phyloP scores from a whole-genome alignment of 2,797 vertebrate species.

The Cryptoprocta ferox region DNA sequence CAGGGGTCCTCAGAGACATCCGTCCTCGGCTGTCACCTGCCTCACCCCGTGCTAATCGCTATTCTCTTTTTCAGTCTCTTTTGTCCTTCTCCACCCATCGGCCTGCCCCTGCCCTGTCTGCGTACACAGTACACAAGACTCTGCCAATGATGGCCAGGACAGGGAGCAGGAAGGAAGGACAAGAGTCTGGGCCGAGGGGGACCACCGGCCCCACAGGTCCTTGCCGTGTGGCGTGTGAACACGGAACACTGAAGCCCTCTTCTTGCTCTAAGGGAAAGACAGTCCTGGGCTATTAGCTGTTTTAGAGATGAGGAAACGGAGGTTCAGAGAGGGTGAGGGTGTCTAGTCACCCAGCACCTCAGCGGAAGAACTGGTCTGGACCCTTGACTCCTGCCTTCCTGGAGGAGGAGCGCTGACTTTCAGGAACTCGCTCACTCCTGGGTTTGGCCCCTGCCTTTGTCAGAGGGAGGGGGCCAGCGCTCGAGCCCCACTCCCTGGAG shows the following conservation, averaged over 20 bases:
- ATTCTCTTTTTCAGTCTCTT: background rate
- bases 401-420: background rate
- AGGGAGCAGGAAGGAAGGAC: accelerated
- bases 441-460: background rate
- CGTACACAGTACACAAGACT: accelerated
- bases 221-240: background rate
- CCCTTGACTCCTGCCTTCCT: background rate
- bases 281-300: background rate
- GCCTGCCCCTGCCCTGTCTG: background rate
- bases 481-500: background rate
- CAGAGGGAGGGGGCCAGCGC: background rate
- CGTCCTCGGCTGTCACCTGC: background rate
- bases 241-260: too few species aligned
- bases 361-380: background rate
- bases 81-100: background rate
- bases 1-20: background rate
- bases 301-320: background rate
- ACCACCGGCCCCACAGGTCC: background rate
- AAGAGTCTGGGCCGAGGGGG: background rate
- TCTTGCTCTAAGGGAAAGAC: background rate
- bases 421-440: background rate
- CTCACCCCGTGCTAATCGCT: background rate
- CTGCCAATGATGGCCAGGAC: too few species aligned
- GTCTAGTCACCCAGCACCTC: background rate
- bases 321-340: constrained; percentile 14